Percentiles rank a stretch among this genome's conserved stretches.
These are phyloP conservation scores for Drosophila seguyi DNA, from an alignment of 1,140 invertebrate genomes.

Conservation along the genomic window DNA sequence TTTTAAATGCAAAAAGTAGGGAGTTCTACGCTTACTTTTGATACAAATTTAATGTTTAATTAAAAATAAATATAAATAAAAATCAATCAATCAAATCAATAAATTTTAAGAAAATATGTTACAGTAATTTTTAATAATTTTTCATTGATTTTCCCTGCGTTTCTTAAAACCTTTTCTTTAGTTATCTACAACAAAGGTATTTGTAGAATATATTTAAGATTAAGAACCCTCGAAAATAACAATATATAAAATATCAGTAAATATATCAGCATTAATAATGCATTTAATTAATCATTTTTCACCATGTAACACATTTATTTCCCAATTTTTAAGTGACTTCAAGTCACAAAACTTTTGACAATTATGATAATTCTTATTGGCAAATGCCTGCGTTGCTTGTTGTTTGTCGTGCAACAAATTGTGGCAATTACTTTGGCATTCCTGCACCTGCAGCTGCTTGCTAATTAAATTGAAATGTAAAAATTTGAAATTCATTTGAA, in stretches of 20 bases:
- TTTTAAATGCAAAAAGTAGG: too few relatives aligned
- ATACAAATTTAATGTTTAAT: too few relatives aligned
- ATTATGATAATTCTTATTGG: constrained; percentile 67
- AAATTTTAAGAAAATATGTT: too few relatives aligned
- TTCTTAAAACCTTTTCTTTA: too few relatives aligned
- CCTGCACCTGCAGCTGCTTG: constrained; percentile 27
- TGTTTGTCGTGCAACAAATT: constrained; percentile 65
- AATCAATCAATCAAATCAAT: too few relatives aligned
- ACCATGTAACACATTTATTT: background rate
- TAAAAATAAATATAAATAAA: too few relatives aligned
- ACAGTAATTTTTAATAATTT: too few relatives aligned
- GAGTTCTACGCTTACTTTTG: too few relatives aligned
- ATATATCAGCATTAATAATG: too few relatives aligned
- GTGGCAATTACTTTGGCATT: constrained; percentile 68
- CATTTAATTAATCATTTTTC: too few relatives aligned
- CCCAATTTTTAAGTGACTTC: background rate
- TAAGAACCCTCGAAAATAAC: background rate
- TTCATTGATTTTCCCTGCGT: too few relatives aligned
- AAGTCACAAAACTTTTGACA: constrained; percentile 33
- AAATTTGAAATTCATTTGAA: constrained; percentile 43
- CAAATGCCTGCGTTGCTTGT: constrained; percentile 13
- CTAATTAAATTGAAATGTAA: constrained; percentile 55
- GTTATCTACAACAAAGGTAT: too few relatives aligned
- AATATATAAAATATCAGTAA: background rate
- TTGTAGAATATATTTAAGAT: background rate